Base-by-base conservation (phyloP, 2,113 vertebrate species). In the Meleagris gallopavo region DNA sequence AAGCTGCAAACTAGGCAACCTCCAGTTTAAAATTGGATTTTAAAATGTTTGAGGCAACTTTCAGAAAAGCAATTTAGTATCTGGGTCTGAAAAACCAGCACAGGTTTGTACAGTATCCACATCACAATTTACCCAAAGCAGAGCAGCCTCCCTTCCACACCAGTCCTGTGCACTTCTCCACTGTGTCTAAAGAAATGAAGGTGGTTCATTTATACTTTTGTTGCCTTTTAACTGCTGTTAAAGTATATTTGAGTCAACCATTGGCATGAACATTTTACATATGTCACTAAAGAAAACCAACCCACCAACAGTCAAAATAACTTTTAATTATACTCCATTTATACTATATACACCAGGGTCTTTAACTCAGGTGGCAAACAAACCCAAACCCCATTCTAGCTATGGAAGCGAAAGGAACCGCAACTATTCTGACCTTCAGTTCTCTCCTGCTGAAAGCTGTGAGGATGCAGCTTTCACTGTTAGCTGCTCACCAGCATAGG, bases 291-390 rank as follows among this genome's bases (percentile, higher is more conserved):
- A 89, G 77, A 92, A 86, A 32, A 45, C 48, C 21, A 41, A 83
- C 69, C 90, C 85, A 22, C 87, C 89, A 87, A 79, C 71, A 92
- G 88, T 90, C 75, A 95, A 95, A 95, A 94, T 89, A 97, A 86
- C 73, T 72, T 77, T 94, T 48, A 88, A 86, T 96, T 80, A 92
- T 83, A 85, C 41, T 88, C 85, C 96, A 91, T 87, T 96, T 96
- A 96, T 94, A 96, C 55, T 97, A 96, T 97, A 84, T 94, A 97
- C 94, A 97, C 86, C 75, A 89, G 64, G 91, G 73, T 83, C 96
- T 95, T 77, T 71, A 94, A 80, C 17, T 89, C 92, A 95, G 94
- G 84, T 95, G 95, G 90, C 82, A 88, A 95, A 90, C 86, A 41
- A 96, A 94, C 86, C 90, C 83, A 7, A 93, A 72, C 69, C 86